phyloP scores from a whole-genome alignment of 2,888 invertebrate genomes.

The Phytoseiulus persimilis region DNA sequence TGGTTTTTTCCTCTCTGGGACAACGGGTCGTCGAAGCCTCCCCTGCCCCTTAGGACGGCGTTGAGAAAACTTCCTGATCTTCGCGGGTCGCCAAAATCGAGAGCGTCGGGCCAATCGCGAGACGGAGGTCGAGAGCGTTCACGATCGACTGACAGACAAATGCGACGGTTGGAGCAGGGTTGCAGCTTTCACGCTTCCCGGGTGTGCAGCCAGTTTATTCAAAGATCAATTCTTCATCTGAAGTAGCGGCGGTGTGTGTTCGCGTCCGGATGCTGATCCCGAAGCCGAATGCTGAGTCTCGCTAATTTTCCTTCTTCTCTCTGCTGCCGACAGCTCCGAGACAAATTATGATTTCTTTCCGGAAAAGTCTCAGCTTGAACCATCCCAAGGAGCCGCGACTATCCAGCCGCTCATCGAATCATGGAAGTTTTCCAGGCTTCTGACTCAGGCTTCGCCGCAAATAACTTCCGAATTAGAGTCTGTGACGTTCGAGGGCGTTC shows the following conservation, averaged over 20 bases:
- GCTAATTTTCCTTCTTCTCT: background rate
- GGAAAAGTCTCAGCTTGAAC: no score
- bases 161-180: background rate
- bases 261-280: background rate
- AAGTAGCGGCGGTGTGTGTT: background rate
- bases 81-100: no score
- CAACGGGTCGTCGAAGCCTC: no score
- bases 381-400: no score
- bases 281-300: background rate
- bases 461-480: background rate
- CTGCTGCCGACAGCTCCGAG: background rate
- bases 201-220: background rate
- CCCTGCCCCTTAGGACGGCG: no score
- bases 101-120: background rate
- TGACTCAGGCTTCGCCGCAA: background rate
- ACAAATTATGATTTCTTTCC: background rate
- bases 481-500: background rate
- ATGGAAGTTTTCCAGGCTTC: no score
- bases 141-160: background rate
- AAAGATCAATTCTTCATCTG: background rate
- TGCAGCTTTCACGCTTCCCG: background rate
- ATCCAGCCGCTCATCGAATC: no score
- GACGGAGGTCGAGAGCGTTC: background rate
- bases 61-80: no score
- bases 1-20: no score